Conservation (phyloP, 2,113 vertebrate species). For the Seriola quinqueradiata region DNA sequence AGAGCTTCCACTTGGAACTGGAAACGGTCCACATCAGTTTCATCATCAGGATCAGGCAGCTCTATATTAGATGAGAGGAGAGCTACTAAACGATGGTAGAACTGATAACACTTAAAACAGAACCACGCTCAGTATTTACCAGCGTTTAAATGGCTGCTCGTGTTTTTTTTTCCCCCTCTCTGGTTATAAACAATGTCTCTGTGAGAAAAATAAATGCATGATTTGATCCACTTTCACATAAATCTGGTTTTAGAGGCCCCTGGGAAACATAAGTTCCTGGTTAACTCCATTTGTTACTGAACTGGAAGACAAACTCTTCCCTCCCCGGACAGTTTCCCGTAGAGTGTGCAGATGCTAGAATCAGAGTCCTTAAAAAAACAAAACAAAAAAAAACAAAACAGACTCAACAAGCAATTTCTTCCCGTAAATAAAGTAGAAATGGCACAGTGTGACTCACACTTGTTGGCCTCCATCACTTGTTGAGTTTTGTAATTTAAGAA, state of each 20-base stretch:
- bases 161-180: constrained; percentile 10
- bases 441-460: constrained; percentile 46
- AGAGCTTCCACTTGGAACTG: background rate
- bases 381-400: constrained; percentile 1
- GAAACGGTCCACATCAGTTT: constrained; percentile 22
- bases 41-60: constrained; percentile 19
- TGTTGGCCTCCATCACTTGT: constrained; percentile 50
- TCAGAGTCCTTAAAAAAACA: constrained; percentile 51
- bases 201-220: constrained; percentile 9
- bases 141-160: constrained; percentile 3
- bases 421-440: constrained; percentile 67
- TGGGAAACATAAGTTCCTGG: constrained; percentile 33
- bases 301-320: constrained; percentile 29
- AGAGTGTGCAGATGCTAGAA: constrained; percentile 37
- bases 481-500: constrained; percentile 57
- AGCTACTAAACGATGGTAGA: background rate
- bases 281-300: constrained; percentile 35
- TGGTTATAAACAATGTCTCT: constrained; percentile 1
- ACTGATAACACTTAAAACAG: constrained; percentile 18
- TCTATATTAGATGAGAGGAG: constrained; percentile 30
- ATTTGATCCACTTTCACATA: constrained; percentile 23
- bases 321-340: constrained; percentile 15
- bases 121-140: constrained; percentile 9
- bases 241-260: constrained; percentile 34
- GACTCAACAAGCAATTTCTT: constrained; percentile 76